Conservation (phyloP, 2,113 vertebrate genomes). For the Callorhinus ursinus region DNA sequence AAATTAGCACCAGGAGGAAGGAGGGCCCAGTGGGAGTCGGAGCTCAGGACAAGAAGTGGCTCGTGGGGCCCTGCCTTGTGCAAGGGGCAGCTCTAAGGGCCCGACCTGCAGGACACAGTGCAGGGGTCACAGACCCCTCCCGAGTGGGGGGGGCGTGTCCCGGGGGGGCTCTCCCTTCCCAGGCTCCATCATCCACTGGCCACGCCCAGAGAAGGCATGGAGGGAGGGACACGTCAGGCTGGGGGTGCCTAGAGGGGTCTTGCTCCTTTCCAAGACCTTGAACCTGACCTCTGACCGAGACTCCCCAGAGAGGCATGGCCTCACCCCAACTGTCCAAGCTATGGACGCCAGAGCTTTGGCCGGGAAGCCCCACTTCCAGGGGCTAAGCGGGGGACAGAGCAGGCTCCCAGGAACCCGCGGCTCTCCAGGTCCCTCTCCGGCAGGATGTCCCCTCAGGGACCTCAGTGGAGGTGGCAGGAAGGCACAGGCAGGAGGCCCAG, state of each 20-base stretch:
- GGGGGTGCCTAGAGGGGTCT: background rate
- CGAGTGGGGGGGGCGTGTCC: no score
- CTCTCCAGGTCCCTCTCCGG: background rate
- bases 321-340: background rate
- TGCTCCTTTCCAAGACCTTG: background rate
- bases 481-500: slow-evolving; percentile 67
- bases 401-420: background rate
- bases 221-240: background rate
- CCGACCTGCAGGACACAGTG: background rate
- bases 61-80: background rate
- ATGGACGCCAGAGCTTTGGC: background rate
- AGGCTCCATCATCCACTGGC: background rate
- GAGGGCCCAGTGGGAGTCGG: slow-evolving; percentile 44
- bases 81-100: background rate
- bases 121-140: background rate
- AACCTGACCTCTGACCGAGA: background rate
- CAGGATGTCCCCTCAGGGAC: background rate
- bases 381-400: background rate
- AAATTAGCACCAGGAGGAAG: slow-evolving; percentile 80
- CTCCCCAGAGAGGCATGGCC: background rate
- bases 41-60: background rate
- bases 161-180: background rate
- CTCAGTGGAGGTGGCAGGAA: slow-evolving; percentile 34
- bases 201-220: background rate
- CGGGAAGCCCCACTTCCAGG: background rate